Base-by-base conservation (phyloP, 1,140 invertebrate species). In the Cyclargus thomasi region DNA sequence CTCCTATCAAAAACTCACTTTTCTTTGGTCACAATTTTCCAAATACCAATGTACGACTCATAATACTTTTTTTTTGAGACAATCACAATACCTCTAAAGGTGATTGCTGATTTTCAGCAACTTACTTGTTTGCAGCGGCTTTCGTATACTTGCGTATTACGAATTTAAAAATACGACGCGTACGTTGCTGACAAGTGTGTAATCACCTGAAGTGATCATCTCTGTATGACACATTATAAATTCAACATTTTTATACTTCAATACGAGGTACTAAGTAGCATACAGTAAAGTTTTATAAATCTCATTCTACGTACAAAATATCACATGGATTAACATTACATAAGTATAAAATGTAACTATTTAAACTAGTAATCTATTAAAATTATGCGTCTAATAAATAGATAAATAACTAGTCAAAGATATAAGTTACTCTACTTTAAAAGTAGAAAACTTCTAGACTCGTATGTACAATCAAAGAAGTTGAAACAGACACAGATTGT, bases 271-370 rank as follows among this genome's bases (percentile, higher is more conserved):
- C 55, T 59, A 20, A 20, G 55, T 59, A 59, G 55, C 55, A 11
- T 59, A 59, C 55, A 21, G 55, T 59, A 59, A 59, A 59, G 18
- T 22, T 59, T 59, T 59, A 59, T 21, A 59, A 59, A 59, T 59
- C 21, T 21, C 18, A 20, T 21, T 59, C 55, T 59, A 59, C 55
- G 55, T 59, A 59, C 55, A 59, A 59, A 59, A 59, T 59, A 59
- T 59, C 55, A 59, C 55, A 59, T 55, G 53, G 53, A n/a, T 55
- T 18, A 59, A 59, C 55, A 59, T 20, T 18, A 6, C 11, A 21
- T 20, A 59, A 11, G 18, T 55, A 21, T 59, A 59, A 59, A 59
- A 59, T 59, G 21, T 59, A 1, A 59, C 55, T 59, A 59, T 55
- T 20, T 59, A 18, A 10, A 18, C 18, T 11, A 18, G 20, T 20